phyloP scores from a whole-genome alignment of 2,113 vertebrate species.

The Ochotona curzoniae region DNA sequence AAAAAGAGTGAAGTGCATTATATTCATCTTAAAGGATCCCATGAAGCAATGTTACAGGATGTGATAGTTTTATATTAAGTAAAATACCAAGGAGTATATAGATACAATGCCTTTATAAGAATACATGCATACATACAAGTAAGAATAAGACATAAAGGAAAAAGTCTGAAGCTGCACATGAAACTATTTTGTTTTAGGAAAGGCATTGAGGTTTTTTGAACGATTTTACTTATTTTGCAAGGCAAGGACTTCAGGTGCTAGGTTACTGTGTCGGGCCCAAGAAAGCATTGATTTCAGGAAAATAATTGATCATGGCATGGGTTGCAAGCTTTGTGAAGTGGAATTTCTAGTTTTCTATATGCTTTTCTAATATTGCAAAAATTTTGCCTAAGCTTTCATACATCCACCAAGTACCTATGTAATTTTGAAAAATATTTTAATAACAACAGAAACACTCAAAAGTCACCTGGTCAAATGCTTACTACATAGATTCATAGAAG shows the following conservation, averaged over 20 bases:
- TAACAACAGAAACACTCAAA: slow-evolving; percentile 17
- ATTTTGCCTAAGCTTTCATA: not conserved
- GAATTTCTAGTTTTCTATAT: not conserved
- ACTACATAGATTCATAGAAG: not conserved
- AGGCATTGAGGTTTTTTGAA: not conserved
- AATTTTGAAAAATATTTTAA: slow-evolving; percentile 1
- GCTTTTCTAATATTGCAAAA: slow-evolving; percentile 9
- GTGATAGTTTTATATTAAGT: too few relatives aligned
- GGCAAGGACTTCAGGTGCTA: too few relatives aligned
- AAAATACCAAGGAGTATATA: too few relatives aligned
- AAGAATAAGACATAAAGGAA: not conserved
- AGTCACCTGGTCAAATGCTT: not conserved
- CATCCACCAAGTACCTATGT: too few relatives aligned
- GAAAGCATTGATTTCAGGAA: not conserved
- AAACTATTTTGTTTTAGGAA: slow-evolving; percentile 17
- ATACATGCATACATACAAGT: not conserved
- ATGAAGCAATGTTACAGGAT: too few relatives aligned
- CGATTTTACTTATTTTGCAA: too few relatives aligned
- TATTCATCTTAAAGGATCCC: too few relatives aligned
- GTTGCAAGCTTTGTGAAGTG: not conserved
- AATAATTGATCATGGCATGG: not conserved
- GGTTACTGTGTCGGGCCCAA: too few relatives aligned
- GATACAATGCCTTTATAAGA: not conserved
- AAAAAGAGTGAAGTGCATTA: too few relatives aligned
- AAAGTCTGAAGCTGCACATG: not conserved